Evolutionary conservation across 2,113 vertebrate genomes (phyloP).

Genomic region (Theristicus caerulescens): DNA sequence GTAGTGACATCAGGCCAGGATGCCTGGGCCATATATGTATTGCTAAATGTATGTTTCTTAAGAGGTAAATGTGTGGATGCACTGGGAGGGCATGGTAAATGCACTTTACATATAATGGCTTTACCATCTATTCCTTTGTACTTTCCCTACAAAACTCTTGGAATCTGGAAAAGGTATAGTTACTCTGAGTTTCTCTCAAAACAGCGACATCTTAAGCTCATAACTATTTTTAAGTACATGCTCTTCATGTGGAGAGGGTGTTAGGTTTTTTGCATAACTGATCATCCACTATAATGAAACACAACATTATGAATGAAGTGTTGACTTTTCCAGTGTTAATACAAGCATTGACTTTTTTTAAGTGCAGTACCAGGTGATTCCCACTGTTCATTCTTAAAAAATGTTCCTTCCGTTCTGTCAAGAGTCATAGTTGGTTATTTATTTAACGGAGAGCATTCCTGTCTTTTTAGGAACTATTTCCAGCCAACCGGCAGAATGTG

Average conservation of each 20-base stretch:
- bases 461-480: constrained; percentile 85
- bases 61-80: not conserved
- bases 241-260: not conserved
- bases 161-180: not conserved
- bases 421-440: not conserved
- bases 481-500: constrained; percentile 88
- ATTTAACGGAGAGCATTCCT: not conserved
- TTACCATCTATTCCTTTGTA: not conserved
- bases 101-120: not conserved
- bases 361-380: not conserved
- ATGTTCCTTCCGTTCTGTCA: not conserved
- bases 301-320: not conserved
- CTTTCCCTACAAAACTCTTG: not conserved
- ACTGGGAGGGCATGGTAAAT: not conserved
- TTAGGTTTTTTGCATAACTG: not conserved
- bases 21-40: not conserved
- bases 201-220: not conserved
- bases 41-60: not conserved
- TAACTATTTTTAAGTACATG: not conserved
- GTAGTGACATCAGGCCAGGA: too few species aligned
- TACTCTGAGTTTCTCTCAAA: not conserved
- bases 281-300: not conserved
- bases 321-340: not conserved
- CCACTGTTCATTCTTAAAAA: not conserved
- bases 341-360: not conserved